Evolutionary conservation across 92 coral and sea anemone species (phyloP), one percentile per base, ranked within the genome.

Genomic region (Virgularia gustaviana): DNA sequence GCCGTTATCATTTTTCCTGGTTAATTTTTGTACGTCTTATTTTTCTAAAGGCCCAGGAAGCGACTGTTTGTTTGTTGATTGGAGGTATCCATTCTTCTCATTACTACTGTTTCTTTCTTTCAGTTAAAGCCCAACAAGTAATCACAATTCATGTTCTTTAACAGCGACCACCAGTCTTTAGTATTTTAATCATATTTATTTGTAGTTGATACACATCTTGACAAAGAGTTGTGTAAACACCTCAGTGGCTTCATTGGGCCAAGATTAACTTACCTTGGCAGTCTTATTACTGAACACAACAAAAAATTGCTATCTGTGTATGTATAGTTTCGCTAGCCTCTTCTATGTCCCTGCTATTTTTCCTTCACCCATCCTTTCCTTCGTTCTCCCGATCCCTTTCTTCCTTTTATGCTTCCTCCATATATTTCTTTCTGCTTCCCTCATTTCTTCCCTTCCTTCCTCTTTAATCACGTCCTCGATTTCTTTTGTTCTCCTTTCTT

Each of bases 221-320:
- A 30, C 27, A 41, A 87, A 29, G 98, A 92, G 32, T 88, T 90
- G 71, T 92, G 77, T 79, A 87, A 62, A 71, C 88, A 82, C 61
- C 78, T 92, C 39, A 91, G 90, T 61, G 80, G 49, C 22, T 92
- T 87, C 18, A 68, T 92, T 59, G 98, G 98, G 13, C 98, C 98
- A 27, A 96, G 90, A 49, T 81, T 92, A 33, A 89, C 98, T 32
- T 86, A 79, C 35, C 81, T 92, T 65, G 96, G 94, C 11, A 92
- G 80, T 56, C 78, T 86, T 24, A 78, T 92, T 36, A 67, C 94
- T 72, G 98, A 92, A 71, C 98, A 92, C 24, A 85, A 73, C 44
- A 92, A 89, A 76, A 92, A 88, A 49, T 33, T 6, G 27, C 19
- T 13, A 13, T 15, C 66, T n/a, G n/a, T n/a, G n/a, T n/a, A n/a